Conservation (phyloP, 2,888 invertebrate species). For the Lutraria lutraria region DNA sequence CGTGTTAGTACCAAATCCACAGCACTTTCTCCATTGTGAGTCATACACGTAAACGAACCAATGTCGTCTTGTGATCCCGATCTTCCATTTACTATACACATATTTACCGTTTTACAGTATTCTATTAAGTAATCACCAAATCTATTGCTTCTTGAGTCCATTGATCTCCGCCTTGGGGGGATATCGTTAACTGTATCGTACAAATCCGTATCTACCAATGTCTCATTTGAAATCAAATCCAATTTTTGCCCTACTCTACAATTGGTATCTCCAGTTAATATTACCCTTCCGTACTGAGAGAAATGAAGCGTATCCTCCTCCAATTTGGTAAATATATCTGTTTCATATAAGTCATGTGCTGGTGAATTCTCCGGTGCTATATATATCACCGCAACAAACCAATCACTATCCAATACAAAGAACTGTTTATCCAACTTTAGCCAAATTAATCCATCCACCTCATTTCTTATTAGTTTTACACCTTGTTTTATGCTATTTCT, state of each 20-base stretch:
- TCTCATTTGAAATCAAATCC: neutral
- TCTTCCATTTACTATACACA: neutral
- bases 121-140: neutral
- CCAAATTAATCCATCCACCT: slow-evolving; percentile 36
- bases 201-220: neutral
- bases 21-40: no score
- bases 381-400: slow-evolving; percentile 15
- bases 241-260: neutral
- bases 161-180: neutral
- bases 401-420: neutral
- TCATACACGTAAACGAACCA: no score
- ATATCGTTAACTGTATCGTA: neutral
- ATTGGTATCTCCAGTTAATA: neutral
- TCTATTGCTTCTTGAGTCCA: neutral
- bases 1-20: no score
- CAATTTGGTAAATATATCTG: slow-evolving; percentile 20
- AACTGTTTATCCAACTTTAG: slow-evolving; percentile 29
- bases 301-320: neutral
- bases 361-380: slow-evolving; percentile 33
- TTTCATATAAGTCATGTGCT: slow-evolving; percentile 26
- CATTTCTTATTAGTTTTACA: slow-evolving; percentile 32
- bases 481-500: slow-evolving; percentile 31
- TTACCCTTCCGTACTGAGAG: neutral
- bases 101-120: neutral
- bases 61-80: neutral